Evolutionary conservation across 2,888 invertebrate species (phyloP).

Genomic region (Loripinus fragilis): DNA sequence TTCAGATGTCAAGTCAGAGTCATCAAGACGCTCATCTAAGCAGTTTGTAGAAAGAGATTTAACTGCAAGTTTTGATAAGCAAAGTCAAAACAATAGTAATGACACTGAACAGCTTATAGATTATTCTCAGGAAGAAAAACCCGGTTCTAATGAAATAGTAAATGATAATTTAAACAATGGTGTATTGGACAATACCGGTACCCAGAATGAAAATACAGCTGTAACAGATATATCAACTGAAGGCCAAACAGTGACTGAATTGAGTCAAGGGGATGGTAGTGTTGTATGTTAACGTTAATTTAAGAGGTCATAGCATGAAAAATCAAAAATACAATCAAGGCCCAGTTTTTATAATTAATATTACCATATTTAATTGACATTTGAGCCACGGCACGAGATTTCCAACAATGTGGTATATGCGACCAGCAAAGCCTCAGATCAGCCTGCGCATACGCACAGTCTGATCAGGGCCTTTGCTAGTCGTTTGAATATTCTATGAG

Average conservation of each 20-base stretch:
- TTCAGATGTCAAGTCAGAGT: not conserved
- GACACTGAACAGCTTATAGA: not conserved
- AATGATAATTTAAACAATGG: not conserved
- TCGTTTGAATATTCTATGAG: too few species aligned
- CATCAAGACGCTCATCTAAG: constrained; percentile 29
- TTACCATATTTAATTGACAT: too few species aligned
- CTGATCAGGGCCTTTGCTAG: too few species aligned
- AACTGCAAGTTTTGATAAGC: constrained; percentile 6
- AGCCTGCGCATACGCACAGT: too few species aligned
- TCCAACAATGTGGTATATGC: too few species aligned
- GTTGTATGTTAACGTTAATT: constrained; percentile 26
- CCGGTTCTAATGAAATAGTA: not conserved
- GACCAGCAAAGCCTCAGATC: too few species aligned
- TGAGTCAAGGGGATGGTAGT: constrained; percentile 25
- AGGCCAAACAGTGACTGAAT: not conserved
- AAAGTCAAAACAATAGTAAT: not conserved
- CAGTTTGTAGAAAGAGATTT: constrained; percentile 3
- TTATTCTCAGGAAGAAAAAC: not conserved
- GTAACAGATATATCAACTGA: not conserved
- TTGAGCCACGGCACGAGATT: too few species aligned
- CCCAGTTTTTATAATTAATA: too few species aligned
- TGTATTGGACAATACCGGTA: not conserved
- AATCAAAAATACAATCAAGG: too few species aligned
- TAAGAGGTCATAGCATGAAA: too few species aligned
- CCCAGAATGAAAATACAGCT: not conserved